Conservation (phyloP, 2,888 invertebrate species). For the Nemurella pictetii region DNA sequence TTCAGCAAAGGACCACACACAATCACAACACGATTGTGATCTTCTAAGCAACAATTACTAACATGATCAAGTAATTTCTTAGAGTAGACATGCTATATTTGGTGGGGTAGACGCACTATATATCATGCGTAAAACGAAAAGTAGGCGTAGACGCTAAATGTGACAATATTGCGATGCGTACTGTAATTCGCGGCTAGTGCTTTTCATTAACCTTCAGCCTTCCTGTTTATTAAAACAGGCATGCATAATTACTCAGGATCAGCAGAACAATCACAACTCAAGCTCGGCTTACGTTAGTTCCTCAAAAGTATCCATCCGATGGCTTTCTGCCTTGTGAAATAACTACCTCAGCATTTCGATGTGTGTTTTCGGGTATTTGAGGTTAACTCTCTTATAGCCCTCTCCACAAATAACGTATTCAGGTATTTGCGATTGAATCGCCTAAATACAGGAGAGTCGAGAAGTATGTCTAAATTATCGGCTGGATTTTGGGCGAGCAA, state of each 20-base stretch:
- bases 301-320: neutral
- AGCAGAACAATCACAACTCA: neutral
- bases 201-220: neutral
- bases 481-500: conserved; percentile 38
- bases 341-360: neutral
- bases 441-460: too few relatives aligned
- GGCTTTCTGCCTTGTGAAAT: neutral
- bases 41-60: too few relatives aligned
- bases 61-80: too few relatives aligned
- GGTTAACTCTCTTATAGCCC: neutral
- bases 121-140: too few relatives aligned
- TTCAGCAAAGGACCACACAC: too few relatives aligned
- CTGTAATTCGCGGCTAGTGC: neutral
- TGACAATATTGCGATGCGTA: neutral
- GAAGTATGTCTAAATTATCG: neutral
- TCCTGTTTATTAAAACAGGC: neutral
- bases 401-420: neutral
- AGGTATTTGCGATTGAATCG: neutral
- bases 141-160: too few relatives aligned
- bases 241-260: neutral
- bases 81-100: too few relatives aligned
- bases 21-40: too few relatives aligned
- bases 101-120: too few relatives aligned
- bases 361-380: neutral
- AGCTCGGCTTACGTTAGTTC: neutral